Evolutionary conservation across 2,888 invertebrate genomes (phyloP).

Genomic region (Neria commutata): DNA sequence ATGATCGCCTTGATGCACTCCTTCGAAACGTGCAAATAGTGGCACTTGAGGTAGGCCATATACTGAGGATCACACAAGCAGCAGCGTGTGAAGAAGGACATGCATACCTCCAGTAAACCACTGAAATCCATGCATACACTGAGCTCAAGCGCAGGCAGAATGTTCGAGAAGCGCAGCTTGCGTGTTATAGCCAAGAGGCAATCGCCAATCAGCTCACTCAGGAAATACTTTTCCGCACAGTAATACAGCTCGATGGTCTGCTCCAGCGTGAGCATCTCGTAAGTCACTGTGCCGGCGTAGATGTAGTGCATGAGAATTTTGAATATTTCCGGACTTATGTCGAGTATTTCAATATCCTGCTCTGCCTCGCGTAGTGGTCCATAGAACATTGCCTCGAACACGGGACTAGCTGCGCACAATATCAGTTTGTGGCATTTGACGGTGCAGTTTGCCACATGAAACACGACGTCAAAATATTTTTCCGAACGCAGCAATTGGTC

Average conservation of each 20-base stretch:
- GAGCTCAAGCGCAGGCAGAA: conserved; percentile 57
- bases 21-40: conserved; percentile 58
- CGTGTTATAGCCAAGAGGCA: conserved; percentile 50
- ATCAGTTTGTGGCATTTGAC: conserved; percentile 81
- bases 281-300: conserved; percentile 53
- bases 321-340: conserved; percentile 61
- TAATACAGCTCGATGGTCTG: conserved; percentile 59
- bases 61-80: conserved; percentile 56
- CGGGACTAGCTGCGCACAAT: conserved; percentile 83
- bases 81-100: conserved; percentile 57
- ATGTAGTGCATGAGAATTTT: conserved; percentile 58
- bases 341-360: conserved; percentile 63
- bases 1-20: conserved; percentile 58
- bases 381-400: conserved; percentile 88
- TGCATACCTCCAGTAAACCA: conserved; percentile 48
- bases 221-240: conserved; percentile 59
- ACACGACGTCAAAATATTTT: conserved; percentile 58
- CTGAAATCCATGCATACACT: conserved; percentile 56
- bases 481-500: conserved; percentile 50
- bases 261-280: conserved; percentile 47
- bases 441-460: conserved; percentile 55
- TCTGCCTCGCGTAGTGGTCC: conserved; percentile 66
- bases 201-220: conserved; percentile 49
- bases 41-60: conserved; percentile 48
- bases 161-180: conserved; percentile 57